Percentiles rank a stretch among this genome's conserved stretches.
Evolutionary conservation across 2,888 invertebrate species (phyloP).

Genomic region (Ormyrus labotus): DNA sequence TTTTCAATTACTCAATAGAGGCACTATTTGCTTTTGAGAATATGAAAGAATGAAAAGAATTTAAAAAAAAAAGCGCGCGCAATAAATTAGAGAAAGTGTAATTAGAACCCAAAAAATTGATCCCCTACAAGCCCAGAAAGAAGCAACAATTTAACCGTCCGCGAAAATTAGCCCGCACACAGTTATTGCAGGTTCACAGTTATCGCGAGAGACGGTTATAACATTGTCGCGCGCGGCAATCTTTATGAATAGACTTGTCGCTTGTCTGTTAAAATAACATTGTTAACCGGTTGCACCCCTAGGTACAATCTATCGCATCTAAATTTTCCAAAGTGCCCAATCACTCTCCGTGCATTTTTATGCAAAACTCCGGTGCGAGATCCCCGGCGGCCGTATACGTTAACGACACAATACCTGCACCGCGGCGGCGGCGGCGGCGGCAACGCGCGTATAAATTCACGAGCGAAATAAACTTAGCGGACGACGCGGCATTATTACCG

Average conservation of each 20-base stretch:
- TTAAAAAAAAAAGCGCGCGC: too few species aligned
- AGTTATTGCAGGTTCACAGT: not conserved
- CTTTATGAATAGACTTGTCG: too few species aligned
- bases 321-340: slow-evolving; percentile 75
- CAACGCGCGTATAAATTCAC: slow-evolving; percentile 71
- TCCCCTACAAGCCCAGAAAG: too few species aligned
- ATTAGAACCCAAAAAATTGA: too few species aligned
- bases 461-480: slow-evolving; percentile 70
- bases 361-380: slow-evolving; percentile 66
- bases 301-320: slow-evolving; percentile 71
- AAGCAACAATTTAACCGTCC: not conserved
- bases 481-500: slow-evolving; percentile 70
- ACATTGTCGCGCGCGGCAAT: too few species aligned
- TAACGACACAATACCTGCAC: slow-evolving; percentile 67
- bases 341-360: slow-evolving; percentile 72
- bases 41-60: too few species aligned
- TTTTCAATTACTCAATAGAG: not conserved
- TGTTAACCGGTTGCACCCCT: slow-evolving; percentile 64
- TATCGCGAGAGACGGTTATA: not conserved
- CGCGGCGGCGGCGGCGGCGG: too few species aligned
- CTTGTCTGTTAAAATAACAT: slow-evolving; percentile 59
- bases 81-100: too few species aligned
- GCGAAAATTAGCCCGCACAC: slow-evolving; percentile 1
- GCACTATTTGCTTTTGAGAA: too few species aligned
- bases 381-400: slow-evolving; percentile 57